phyloP scores from a whole-genome alignment of 2,797 vertebrate genomes.

The Protonibea diacanthus region DNA sequence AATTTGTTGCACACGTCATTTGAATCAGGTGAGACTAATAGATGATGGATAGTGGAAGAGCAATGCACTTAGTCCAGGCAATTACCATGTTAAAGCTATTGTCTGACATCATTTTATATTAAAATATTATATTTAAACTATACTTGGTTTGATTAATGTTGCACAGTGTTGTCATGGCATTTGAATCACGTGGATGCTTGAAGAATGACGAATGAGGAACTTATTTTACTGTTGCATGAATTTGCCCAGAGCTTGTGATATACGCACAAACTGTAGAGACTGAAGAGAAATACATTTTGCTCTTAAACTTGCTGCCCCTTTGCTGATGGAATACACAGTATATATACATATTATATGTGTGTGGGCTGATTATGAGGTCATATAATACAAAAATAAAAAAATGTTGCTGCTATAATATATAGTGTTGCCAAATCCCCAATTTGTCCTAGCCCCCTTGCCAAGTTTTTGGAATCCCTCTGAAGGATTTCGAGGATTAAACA shows the following conservation, averaged over 20 bases:
- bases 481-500: conserved; percentile 56
- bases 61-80: neutral
- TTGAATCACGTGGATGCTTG: too few relatives aligned
- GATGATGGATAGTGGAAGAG: neutral
- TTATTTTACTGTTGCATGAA: neutral
- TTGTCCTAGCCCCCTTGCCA: conserved; percentile 32
- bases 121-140: conserved; percentile 6
- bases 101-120: neutral
- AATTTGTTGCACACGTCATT: neutral
- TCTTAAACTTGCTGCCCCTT: conserved; percentile 7
- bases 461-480: conserved; percentile 40
- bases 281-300: neutral
- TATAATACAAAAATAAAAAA: conserved; percentile 31
- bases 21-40: neutral
- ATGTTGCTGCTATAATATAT: conserved; percentile 34
- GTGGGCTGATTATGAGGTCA: conserved; percentile 45
- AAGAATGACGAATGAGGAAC: neutral
- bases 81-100: neutral
- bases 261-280: neutral
- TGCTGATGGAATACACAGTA: conserved; percentile 8
- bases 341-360: conserved; percentile 13
- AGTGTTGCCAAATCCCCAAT: conserved; percentile 48
- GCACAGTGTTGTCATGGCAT: neutral
- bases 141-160: neutral
- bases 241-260: neutral